Evolutionary conservation across 2,113 vertebrate species (phyloP).

Genomic region (Mus pahari): DNA sequence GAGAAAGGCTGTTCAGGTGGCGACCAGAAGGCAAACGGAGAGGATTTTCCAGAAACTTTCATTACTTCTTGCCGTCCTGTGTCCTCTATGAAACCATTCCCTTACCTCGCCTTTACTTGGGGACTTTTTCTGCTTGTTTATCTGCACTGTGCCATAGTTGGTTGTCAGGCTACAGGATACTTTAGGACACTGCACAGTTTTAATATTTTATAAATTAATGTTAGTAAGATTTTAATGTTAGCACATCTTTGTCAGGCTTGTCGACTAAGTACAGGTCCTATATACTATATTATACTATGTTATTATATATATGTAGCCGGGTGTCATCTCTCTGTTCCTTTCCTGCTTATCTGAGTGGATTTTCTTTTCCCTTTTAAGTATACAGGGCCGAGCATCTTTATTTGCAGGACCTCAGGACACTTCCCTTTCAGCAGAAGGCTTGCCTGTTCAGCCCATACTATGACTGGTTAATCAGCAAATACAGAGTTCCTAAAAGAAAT

Average conservation of each 20-base stretch:
- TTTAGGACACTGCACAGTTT: background rate
- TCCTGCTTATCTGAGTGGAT: conserved; percentile 47
- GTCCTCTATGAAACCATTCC: background rate
- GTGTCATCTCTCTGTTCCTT: conserved; percentile 41
- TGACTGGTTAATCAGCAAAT: conserved; percentile 23
- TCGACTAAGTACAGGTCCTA: background rate
- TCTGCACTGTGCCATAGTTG: background rate
- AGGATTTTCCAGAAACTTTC: background rate
- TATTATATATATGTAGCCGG: conserved; percentile 11
- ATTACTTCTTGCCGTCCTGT: background rate
- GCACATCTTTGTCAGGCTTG: conserved; percentile 3
- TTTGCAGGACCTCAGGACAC: conserved; percentile 61
- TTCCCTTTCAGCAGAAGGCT: conserved; percentile 11
- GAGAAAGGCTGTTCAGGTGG: background rate
- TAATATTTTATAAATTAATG: conserved; percentile 3
- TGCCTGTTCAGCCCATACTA: background rate
- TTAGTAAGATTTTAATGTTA: conserved; percentile 27
- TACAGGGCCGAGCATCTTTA: conserved; percentile 2
- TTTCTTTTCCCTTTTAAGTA: conserved; percentile 61
- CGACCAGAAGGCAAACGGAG: background rate
- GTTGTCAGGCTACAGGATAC: background rate
- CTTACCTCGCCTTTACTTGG: background rate
- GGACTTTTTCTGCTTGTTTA: background rate
- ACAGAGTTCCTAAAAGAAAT: conserved; percentile 49
- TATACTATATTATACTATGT: background rate